phyloP scores from a whole-genome alignment of 2,888 invertebrate species.

The Melieria crassipennis region DNA sequence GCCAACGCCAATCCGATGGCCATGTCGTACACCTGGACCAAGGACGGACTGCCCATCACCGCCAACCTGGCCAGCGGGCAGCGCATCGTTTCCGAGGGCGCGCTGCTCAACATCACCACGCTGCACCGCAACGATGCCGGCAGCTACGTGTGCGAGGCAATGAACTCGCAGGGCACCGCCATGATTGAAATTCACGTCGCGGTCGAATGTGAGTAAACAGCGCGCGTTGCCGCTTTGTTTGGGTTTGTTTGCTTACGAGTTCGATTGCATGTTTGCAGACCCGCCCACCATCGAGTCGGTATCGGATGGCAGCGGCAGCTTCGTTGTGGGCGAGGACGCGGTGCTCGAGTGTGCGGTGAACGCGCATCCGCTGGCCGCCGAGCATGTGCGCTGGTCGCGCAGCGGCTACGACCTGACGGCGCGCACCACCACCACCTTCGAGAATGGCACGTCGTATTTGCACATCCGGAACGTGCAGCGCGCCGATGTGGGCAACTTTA shows the following conservation, averaged over 20 bases:
- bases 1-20: constrained; percentile 60
- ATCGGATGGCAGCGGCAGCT: constrained; percentile 55
- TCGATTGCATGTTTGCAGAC: constrained; percentile 44
- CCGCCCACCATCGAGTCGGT: constrained; percentile 57
- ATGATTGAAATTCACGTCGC: constrained; percentile 57
- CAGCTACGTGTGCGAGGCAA: constrained; percentile 59
- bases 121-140: constrained; percentile 60
- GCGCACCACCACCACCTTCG: constrained; percentile 55
- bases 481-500: constrained; percentile 60
- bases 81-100: constrained; percentile 58
- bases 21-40: constrained; percentile 63
- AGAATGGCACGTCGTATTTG: constrained; percentile 57
- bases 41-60: constrained; percentile 61
- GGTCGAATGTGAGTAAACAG: constrained; percentile 58
- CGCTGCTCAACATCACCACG: constrained; percentile 58
- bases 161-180: constrained; percentile 60
- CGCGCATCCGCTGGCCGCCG: constrained; percentile 57
- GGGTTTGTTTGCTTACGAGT: background rate
- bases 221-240: background rate
- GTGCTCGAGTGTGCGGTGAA: constrained; percentile 58
- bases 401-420: constrained; percentile 57
- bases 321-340: constrained; percentile 58
- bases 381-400: constrained; percentile 59
- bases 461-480: constrained; percentile 60
- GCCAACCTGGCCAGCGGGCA: constrained; percentile 53